Evolutionary conservation across 2,113 vertebrate genomes (phyloP).

Genomic region (Calyptomena viridis): DNA sequence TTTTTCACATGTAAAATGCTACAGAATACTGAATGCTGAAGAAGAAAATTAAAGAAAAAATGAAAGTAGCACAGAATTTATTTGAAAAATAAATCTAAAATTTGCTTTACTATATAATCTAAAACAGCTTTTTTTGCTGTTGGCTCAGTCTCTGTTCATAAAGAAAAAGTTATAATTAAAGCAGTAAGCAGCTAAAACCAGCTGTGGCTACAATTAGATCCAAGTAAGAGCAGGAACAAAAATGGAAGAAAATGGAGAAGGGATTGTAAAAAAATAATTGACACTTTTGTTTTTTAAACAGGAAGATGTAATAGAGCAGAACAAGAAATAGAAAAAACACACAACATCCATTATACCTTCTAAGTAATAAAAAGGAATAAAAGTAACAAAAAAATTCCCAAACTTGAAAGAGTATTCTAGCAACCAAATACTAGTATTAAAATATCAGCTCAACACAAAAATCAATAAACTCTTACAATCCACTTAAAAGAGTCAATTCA

Average conservation of each 20-base stretch:
- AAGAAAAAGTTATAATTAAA: background rate
- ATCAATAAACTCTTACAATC: background rate
- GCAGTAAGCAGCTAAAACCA: background rate
- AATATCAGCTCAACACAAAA: conserved; percentile 14
- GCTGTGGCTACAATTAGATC: background rate
- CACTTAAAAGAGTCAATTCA: background rate
- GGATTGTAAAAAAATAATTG: background rate
- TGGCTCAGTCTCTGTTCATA: background rate
- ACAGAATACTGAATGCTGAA: background rate
- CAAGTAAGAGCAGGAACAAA: background rate
- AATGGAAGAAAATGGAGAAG: background rate
- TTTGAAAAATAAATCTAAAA: background rate
- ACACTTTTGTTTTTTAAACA: background rate
- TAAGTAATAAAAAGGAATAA: background rate
- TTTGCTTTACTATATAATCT: too few relatives aligned
- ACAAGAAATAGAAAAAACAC: background rate
- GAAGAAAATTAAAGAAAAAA: background rate
- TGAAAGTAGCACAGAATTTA: background rate
- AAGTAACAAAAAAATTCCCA: background rate
- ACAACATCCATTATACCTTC: fast-evolving
- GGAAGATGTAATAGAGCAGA: background rate
- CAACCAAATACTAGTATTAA: background rate
- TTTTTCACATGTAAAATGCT: background rate
- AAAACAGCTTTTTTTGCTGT: background rate
- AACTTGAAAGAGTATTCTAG: background rate